phyloP scores from a whole-genome alignment of 2,888 invertebrate genomes.

The Saturnia japonica region DNA sequence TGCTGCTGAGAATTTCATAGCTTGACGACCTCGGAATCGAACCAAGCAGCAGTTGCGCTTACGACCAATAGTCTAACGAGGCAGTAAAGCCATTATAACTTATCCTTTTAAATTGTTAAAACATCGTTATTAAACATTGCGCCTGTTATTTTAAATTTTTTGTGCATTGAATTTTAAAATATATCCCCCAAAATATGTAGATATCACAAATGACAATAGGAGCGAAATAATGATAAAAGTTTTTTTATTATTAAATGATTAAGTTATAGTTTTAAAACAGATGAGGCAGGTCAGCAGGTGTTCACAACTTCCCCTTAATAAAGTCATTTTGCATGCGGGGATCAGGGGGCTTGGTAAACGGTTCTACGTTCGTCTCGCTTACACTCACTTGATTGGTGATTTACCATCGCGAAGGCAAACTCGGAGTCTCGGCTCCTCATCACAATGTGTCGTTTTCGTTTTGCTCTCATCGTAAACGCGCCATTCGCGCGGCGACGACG shows the following conservation, averaged over 20 bases:
- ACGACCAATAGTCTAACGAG: too few relatives aligned
- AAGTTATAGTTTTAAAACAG: not conserved
- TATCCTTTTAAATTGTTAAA: not conserved
- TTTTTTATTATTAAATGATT: not conserved
- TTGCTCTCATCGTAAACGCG: slow-evolving; percentile 46
- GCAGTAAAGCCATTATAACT: too few relatives aligned
- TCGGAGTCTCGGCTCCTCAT: slow-evolving; percentile 59
- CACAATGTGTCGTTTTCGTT: slow-evolving; percentile 40
- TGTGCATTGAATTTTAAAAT: too few relatives aligned
- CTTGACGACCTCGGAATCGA: too few relatives aligned
- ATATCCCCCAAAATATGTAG: too few relatives aligned
- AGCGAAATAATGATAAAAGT: not conserved
- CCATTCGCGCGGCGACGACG: slow-evolving; percentile 65
- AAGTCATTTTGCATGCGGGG: slow-evolving; percentile 49
- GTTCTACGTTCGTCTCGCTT: slow-evolving; percentile 49
- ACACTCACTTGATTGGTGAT: slow-evolving; percentile 34
- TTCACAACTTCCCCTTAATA: slow-evolving; percentile 56
- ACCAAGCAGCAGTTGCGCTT: too few relatives aligned
- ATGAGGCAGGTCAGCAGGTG: slow-evolving; percentile 60
- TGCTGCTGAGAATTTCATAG: too few relatives aligned
- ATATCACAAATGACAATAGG: too few relatives aligned
- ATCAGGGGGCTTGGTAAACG: slow-evolving; percentile 53
- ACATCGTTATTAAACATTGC: not conserved
- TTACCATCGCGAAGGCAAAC: slow-evolving; percentile 53
- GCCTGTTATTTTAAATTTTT: not conserved